These are phyloP conservation scores for Notospermus geniculatus DNA, from an alignment of 1,140 invertebrate species.

Conservation along the genomic window DNA sequence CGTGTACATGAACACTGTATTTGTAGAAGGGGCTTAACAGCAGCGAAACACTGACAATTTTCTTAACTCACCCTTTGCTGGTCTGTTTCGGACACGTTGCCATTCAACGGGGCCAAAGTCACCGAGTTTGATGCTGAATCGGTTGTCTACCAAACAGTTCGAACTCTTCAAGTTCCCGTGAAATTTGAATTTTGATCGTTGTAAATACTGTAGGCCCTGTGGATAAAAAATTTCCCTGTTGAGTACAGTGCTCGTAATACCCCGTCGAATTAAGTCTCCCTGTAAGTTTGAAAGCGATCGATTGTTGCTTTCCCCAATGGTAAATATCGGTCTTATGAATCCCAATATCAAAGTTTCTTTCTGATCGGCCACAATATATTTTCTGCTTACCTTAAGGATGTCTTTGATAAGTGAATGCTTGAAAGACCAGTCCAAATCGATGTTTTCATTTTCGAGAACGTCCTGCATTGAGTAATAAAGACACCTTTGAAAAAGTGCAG, in stretches of 20 bases:
- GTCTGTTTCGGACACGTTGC: slow-evolving; percentile 59
- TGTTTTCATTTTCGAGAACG: slow-evolving; percentile 86
- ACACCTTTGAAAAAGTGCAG: no score
- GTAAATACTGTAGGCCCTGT: slow-evolving; percentile 89
- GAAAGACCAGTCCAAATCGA: slow-evolving; percentile 89
- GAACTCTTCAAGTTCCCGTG: slow-evolving; percentile 94
- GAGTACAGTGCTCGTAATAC: slow-evolving; percentile 87
- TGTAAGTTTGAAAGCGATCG: no score
- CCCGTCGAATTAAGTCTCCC: slow-evolving; percentile 58
- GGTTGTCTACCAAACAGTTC: slow-evolving; percentile 94
- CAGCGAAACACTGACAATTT: no score
- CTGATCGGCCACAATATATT: background rate
- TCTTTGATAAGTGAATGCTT: slow-evolving; percentile 89
- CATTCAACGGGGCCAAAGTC: slow-evolving; percentile 77
- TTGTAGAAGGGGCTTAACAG: no score
- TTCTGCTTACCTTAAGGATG: slow-evolving; percentile 68
- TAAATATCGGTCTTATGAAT: no score
- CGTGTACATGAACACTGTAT: background rate
- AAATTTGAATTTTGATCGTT: slow-evolving; percentile 79
- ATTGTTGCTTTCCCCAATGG: no score
- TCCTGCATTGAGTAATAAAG: slow-evolving; percentile 60
- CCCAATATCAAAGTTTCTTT: no score
- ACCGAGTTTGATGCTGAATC: slow-evolving; percentile 93
- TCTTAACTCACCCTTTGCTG: no score
- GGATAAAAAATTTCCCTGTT: slow-evolving; percentile 64